Evolutionary conservation across 1,140 invertebrate species (phyloP).

Genomic region (Scylla paramamosain): DNA sequence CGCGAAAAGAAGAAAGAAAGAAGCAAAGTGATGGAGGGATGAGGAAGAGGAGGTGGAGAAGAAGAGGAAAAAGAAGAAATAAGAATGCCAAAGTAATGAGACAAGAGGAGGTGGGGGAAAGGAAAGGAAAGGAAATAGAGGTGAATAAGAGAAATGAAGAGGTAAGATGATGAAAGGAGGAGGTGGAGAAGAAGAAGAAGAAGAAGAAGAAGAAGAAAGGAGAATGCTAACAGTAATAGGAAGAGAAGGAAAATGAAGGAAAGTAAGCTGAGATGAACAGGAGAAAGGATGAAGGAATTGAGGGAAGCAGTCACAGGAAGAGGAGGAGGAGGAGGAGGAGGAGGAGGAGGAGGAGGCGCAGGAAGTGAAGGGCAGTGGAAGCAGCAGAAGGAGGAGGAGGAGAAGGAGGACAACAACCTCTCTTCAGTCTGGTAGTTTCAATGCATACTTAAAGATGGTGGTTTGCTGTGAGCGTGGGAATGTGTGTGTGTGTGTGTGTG

Average conservation of each 20-base stretch:
- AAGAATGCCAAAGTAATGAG: not conserved
- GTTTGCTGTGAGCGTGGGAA: not conserved
- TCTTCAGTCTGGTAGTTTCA: not conserved
- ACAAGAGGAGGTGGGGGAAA: not conserved
- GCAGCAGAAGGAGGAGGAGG: not conserved
- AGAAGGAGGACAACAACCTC: conserved; percentile 24
- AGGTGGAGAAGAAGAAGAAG: no score
- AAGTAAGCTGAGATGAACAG: no score
- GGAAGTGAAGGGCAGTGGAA: not conserved
- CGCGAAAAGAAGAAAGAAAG: no score
- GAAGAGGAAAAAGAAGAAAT: not conserved
- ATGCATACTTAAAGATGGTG: not conserved
- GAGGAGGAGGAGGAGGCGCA: not conserved
- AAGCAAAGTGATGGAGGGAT: no score
- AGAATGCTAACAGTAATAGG: not conserved
- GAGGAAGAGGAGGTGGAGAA: not conserved
- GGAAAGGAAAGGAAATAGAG: not conserved
- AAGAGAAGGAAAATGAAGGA: not conserved
- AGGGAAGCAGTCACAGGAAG: no score
- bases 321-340: not conserved
- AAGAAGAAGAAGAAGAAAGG: no score
- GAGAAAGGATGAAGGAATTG: no score
- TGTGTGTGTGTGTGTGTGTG: conserved; percentile 7
- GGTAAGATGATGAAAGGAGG: no score
- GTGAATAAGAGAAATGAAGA: not conserved